phyloP scores from a whole-genome alignment of 2,888 invertebrate genomes.

The Lamproptera curius region DNA sequence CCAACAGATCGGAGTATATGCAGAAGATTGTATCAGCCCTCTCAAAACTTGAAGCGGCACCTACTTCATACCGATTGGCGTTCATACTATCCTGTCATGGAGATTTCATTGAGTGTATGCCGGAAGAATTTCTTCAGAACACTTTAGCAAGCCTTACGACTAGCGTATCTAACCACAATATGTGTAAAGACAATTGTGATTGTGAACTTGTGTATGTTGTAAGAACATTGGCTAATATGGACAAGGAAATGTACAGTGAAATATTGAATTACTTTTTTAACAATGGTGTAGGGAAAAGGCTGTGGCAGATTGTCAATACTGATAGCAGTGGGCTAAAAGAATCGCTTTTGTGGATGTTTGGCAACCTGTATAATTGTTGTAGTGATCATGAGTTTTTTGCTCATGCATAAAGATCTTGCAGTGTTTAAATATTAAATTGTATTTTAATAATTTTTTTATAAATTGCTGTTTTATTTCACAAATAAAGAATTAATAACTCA shows the following conservation, averaged over 20 bases:
- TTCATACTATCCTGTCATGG: constrained; percentile 55
- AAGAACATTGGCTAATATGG: constrained; percentile 52
- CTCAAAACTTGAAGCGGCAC: constrained; percentile 28
- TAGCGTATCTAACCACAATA: constrained; percentile 31
- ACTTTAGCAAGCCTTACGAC: constrained; percentile 31
- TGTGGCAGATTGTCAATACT: constrained; percentile 33
- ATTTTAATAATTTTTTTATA: too few species aligned
- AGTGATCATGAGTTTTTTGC: constrained; percentile 36
- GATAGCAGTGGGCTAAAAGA: constrained; percentile 30
- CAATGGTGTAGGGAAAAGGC: constrained; percentile 29
- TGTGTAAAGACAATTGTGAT: constrained; percentile 22
- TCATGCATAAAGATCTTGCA: constrained; percentile 5
- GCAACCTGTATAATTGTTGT: constrained; percentile 47
- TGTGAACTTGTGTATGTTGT: constrained; percentile 40
- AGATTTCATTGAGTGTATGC: constrained; percentile 35
- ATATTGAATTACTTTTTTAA: constrained; percentile 34
- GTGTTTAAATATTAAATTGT: too few species aligned
- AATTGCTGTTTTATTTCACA: too few species aligned
- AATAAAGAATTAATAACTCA: too few species aligned
- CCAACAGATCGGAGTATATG: constrained; percentile 48
- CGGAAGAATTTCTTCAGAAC: constrained; percentile 33
- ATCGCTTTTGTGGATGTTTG: constrained; percentile 52
- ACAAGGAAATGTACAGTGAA: constrained; percentile 28
- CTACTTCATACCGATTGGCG: constrained; percentile 37
- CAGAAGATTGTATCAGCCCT: constrained; percentile 35